Percentiles rank a stretch among this genome's conserved stretches.
Evolutionary conservation across 1,140 invertebrate genomes (phyloP).

Genomic region (Aphaenogaster floridana): DNA sequence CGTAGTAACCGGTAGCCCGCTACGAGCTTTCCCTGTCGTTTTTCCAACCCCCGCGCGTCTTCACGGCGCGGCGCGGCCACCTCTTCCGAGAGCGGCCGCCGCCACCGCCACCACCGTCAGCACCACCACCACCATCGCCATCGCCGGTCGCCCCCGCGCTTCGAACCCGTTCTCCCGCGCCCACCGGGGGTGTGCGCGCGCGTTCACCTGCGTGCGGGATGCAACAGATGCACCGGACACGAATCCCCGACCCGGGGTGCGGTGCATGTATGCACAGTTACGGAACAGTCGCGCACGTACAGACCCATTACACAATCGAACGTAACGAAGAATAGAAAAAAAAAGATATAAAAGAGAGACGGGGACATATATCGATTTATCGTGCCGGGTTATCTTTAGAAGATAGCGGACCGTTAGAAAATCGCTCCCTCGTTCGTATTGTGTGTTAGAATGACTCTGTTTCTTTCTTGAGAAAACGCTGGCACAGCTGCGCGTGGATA

Average conservation of each 20-base stretch:
- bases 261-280: conserved; percentile 50
- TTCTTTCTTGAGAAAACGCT: not conserved
- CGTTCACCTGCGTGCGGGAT: conserved; percentile 53
- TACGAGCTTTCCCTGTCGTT: conserved; percentile 58
- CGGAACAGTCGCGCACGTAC: conserved; percentile 38
- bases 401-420: conserved; percentile 46
- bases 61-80: conserved; percentile 42
- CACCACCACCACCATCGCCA: conserved; percentile 19
- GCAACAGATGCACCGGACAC: conserved; percentile 61
- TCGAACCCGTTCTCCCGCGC: conserved; percentile 4
- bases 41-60: conserved; percentile 58
- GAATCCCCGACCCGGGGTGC: conserved; percentile 46
- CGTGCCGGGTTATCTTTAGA: conserved; percentile 51
- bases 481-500: not conserved
- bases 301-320: conserved; percentile 58
- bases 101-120: not conserved
- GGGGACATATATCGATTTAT: conserved; percentile 48
- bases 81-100: conserved; percentile 25
- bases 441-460: conserved; percentile 1
- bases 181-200: conserved; percentile 35
- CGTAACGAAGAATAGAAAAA: conserved; percentile 49
- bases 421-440: conserved; percentile 23
- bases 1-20: conserved; percentile 63
- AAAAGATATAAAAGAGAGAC: conserved; percentile 12
- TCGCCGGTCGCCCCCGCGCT: not conserved